Evolutionary conservation across 2,797 vertebrate species (phyloP).

Genomic region (Epinephelus malabaricus): DNA sequence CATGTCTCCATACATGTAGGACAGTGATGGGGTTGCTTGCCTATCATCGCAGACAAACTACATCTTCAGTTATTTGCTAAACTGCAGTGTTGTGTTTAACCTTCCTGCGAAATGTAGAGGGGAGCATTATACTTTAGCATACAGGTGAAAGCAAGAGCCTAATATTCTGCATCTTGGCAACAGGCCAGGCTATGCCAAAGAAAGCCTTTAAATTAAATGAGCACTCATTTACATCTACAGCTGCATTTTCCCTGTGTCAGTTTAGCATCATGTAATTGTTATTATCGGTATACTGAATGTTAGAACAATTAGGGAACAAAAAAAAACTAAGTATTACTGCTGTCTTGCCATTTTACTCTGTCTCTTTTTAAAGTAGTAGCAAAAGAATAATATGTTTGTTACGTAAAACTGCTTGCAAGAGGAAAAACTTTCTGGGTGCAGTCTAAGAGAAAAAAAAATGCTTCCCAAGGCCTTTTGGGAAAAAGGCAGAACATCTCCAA

Average conservation of each 20-base stretch:
- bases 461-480: constrained; percentile 33
- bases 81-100: constrained; percentile 7
- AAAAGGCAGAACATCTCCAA: constrained; percentile 38
- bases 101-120: constrained; percentile 21
- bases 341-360: not conserved
- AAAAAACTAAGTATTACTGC: not conserved
- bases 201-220: not conserved
- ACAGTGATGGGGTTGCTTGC: not conserved
- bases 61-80: constrained; percentile 13
- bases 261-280: not conserved
- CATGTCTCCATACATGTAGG: not conserved
- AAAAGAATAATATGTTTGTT: constrained; percentile 14
- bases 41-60: not conserved
- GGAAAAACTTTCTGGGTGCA: constrained; percentile 34
- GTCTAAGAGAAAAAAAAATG: constrained; percentile 12
- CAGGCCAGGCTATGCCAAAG: not conserved
- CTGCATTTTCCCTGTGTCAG: not conserved
- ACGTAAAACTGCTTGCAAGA: constrained; percentile 32
- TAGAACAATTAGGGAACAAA: not conserved
- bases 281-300: not conserved
- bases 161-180: not conserved
- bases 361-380: not conserved
- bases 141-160: constrained; percentile 5
- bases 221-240: not conserved
- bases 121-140: not conserved